phyloP scores from a whole-genome alignment of 2,113 vertebrate genomes.

The Bos taurus region ARS-UCD2.0 NC_037343.1:69265001-69265500 shows the following conservation, averaged over 20 bases:
- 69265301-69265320: not conserved
- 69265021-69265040: not conserved
- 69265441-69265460: not conserved
- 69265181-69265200: not conserved
- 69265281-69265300: not conserved
- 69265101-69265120: no score
- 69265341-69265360: not conserved
- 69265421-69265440: rapidly evolving
- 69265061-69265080: not conserved
- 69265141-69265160: not conserved
- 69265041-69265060: not conserved
- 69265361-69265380: not conserved
- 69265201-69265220: not conserved
- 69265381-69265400: not conserved
- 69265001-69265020: not conserved
- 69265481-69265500: not conserved
- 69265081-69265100: not conserved
- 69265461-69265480: not conserved
- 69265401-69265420: not conserved
- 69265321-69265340: not conserved
- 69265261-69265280: not conserved
- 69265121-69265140: not conserved
- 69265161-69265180: not conserved
- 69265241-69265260: not conserved
- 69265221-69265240: not conserved